Conservation (phyloP, 2,797 vertebrate genomes). For the Notoglanidium macrostoma region DNA sequence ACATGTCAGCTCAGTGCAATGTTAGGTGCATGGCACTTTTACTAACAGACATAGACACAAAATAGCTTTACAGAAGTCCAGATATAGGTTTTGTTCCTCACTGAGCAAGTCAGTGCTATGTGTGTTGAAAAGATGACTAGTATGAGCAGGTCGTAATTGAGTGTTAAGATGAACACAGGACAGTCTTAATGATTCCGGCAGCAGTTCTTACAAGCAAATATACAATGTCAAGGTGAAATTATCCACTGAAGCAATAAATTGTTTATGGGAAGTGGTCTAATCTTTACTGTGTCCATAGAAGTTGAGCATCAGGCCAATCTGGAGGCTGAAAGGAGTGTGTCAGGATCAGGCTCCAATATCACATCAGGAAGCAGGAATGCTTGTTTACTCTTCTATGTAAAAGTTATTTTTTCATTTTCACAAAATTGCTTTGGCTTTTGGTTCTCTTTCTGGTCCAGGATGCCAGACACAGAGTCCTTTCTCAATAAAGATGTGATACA, state of each 20-base stretch:
- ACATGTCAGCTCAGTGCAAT: background rate
- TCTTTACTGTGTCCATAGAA: background rate
- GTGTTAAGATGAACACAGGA: background rate
- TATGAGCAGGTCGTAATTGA: background rate
- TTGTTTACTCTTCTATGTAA: background rate
- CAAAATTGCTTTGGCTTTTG: background rate
- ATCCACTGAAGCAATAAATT: background rate
- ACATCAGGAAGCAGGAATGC: background rate
- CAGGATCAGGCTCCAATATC: background rate
- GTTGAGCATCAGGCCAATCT: background rate
- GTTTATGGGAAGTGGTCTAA: background rate
- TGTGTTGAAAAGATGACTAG: background rate
- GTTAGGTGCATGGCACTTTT: background rate
- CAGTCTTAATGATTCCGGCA: too few species aligned
- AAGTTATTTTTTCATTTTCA: background rate
- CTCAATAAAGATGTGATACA: background rate
- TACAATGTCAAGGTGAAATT: background rate
- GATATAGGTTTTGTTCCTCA: background rate
- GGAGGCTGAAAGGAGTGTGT: background rate
- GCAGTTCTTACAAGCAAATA: background rate
- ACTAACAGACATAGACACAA: background rate
- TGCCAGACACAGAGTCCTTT: background rate
- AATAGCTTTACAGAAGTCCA: background rate
- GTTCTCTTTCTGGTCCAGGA: background rate
- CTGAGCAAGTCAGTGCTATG: background rate